Evolutionary conservation across 2,113 vertebrate genomes (phyloP), one percentile per base, ranked within the genome.

Genomic region (Myrmecobius fasciatus): DNA sequence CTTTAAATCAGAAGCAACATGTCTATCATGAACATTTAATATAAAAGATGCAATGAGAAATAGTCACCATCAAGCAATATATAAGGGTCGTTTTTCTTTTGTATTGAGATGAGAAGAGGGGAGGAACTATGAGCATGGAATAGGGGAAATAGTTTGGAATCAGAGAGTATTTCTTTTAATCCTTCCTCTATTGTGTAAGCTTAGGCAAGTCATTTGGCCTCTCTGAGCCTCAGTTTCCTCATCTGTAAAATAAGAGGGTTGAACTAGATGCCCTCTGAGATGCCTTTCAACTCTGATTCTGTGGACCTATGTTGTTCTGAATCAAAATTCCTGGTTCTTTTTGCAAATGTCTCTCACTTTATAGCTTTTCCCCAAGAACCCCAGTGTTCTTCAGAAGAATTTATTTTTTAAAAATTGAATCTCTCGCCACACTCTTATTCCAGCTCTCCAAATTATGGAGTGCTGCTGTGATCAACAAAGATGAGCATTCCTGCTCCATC

Each of bases 11-110:
- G 94, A 97, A 97, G 94, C 54, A 94, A 75, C 94, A 88, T 93
- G 93, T 95, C 95, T 97, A 95, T 97, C 93, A 91, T 60, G 95
- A 95, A 75, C 53, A 83, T 96, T 97, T 91, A 54, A 91, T 95
- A 97, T 96, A 89, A 97, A 97, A 97, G 94, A 91, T 26, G 4
- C 25, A 54, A 53, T 56, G 92, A 93, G 89, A 83, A 26, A 90
- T 51, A 46, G 91, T 43, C 96, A 89, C 83, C n/a, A 51, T 47
- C 26, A n/a, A 91, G 94, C 25, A 67, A 52, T 83, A 83, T 26
- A 24, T 75, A 54, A 96, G 75, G 89, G 60, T 92, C 60, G 56
- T 94, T 91, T 94, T 91, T 60, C 67, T 91, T 52, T 88, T 91
- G 31, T 91, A 96, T 97, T 94, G 25, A 91, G 83, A 11, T 75